Evolutionary conservation across 2,888 invertebrate genomes (phyloP).

Genomic region (Epistrophe grossulariae): DNA sequence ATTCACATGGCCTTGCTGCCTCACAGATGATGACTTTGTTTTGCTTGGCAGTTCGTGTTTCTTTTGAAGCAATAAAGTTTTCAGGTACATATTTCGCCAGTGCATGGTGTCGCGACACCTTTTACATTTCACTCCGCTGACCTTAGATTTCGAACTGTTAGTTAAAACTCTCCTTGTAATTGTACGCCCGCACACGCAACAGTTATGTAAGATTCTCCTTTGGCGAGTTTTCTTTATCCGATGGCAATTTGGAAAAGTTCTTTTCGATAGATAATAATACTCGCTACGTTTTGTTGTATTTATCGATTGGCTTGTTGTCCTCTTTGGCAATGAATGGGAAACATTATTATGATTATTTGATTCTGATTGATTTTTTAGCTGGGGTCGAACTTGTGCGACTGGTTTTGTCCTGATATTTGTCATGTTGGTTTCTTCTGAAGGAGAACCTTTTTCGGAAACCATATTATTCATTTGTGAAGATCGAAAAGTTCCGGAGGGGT

Average conservation of each 20-base stretch:
- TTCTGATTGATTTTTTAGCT: slow-evolving; percentile 42
- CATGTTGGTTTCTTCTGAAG: slow-evolving; percentile 37
- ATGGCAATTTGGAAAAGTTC: slow-evolving; percentile 47
- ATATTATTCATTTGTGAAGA: slow-evolving; percentile 80
- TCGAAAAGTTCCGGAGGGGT: slow-evolving; percentile 80
- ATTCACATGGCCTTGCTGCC: slow-evolving; percentile 19
- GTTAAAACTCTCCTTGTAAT: slow-evolving; percentile 76
- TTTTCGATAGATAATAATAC: slow-evolving; percentile 74
- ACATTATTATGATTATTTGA: neutral
- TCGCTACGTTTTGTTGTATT: slow-evolving; percentile 62
- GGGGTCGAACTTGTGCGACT: slow-evolving; percentile 77
- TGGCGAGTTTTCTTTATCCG: slow-evolving; percentile 69
- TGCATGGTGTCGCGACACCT: slow-evolving; percentile 78
- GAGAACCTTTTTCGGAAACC: slow-evolving; percentile 75
- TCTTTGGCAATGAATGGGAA: slow-evolving; percentile 53
- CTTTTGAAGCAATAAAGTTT: slow-evolving; percentile 68
- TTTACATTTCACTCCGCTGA: slow-evolving; percentile 77
- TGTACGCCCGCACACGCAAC: slow-evolving; percentile 78
- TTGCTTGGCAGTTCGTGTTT: slow-evolving; percentile 43
- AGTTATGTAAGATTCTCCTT: slow-evolving; percentile 78
- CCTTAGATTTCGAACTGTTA: slow-evolving; percentile 39
- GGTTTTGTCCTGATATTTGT: slow-evolving; percentile 68
- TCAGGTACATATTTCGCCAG: slow-evolving; percentile 78
- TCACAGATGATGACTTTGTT: slow-evolving; percentile 16
- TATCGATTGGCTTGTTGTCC: slow-evolving; percentile 5